Evolutionary conservation across 2,797 vertebrate species (phyloP), one percentile per base, ranked within the genome.

Genomic region (Cephalopachus bancanus): DNA sequence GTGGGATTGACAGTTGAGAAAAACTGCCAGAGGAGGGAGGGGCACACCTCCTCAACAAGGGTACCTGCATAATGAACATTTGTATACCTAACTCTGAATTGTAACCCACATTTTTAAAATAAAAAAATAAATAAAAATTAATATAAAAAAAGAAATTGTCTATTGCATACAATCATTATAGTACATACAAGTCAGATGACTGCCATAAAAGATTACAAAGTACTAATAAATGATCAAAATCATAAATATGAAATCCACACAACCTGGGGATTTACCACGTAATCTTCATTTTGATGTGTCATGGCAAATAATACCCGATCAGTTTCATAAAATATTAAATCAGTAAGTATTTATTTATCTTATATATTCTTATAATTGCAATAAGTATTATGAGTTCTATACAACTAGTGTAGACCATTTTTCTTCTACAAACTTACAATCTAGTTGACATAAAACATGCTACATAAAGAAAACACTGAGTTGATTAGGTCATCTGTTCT

Each of bases 301-400:
- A 55, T 88, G 44, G 24, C 14, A 28, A 88, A 26, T 79, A 65
- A 51, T 57, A 94, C 75, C 22, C 49, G 30, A 60, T 78, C 20
- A 60, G 28, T 84, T 89, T 94, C 28, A 28, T 62, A 91, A 80
- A 89, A 69, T 44, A 93, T 33, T 28, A 86, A 71, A 55, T 51
- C 44, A 80, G 74, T 44, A 33, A 72, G 10, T 83, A 76, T 65
- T 75, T 51, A 59, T 69, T 93, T 5, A 19, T 22, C 2, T 55
- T 6, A 22, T 75, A 9, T 71, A 15, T 80, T 60, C 33, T 91
- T 84, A 20, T 64, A 85, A 55, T 4, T 67, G 14, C 65, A 11
- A 6, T 24, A 44, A 91, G 16, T 65, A 71, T 86, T 3, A 55
- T 26, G 49, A 55, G 64, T 55, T 75, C n/a, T 49, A 55, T 89